These are phyloP conservation scores for Coelogynopora nodosa DNA, from an alignment of 2,888 invertebrate species.

Conservation along the genomic window DNA sequence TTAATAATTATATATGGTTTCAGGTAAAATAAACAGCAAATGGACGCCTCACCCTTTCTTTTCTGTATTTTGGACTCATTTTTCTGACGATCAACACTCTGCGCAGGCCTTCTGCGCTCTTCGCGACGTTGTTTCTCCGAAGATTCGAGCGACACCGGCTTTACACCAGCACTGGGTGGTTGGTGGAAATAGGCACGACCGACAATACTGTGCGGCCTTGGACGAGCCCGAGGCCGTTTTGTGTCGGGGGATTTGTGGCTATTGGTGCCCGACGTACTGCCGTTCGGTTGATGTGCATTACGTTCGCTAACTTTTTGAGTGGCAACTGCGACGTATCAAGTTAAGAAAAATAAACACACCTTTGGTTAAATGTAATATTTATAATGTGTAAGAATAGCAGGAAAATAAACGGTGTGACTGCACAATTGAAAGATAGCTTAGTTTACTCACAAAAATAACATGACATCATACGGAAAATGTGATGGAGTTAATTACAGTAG, in stretches of 20 bases:
- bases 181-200: constrained; percentile 18
- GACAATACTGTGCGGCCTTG: constrained; percentile 62
- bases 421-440: too few relatives aligned
- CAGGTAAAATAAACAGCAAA: too few relatives aligned
- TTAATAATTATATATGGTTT: too few relatives aligned
- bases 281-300: neutral
- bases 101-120: neutral
- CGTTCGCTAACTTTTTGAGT: neutral
- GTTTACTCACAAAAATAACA: too few relatives aligned
- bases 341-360: too few relatives aligned
- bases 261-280: neutral
- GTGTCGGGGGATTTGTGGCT: neutral
- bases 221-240: constrained; percentile 65
- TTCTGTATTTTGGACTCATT: neutral
- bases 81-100: constrained; percentile 11
- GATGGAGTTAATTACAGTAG: too few relatives aligned
- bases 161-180: neutral
- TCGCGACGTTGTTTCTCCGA: neutral
- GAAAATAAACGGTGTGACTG: too few relatives aligned
- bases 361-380: too few relatives aligned
- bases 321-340: too few relatives aligned
- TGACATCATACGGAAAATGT: too few relatives aligned
- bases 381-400: too few relatives aligned
- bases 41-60: too few relatives aligned
- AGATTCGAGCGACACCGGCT: neutral